Evolutionary conservation across 2,888 invertebrate genomes (phyloP).

Genomic region (Crioceris asparagi): DNA sequence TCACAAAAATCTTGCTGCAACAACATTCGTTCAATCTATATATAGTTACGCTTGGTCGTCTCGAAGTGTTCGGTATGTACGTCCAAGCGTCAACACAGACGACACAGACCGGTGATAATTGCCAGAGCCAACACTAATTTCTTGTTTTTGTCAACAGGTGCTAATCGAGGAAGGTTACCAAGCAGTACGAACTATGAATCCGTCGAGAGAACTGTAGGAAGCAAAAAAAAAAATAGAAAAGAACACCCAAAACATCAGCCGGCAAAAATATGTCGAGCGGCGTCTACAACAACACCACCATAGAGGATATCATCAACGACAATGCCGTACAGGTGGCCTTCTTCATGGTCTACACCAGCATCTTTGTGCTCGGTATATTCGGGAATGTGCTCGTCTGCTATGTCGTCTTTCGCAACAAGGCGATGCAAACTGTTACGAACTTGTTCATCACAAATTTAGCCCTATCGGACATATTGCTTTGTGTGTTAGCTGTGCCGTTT

Average conservation of each 20-base stretch:
- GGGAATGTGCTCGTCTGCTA: conserved; percentile 89
- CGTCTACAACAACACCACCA: conserved; percentile 5
- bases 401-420: conserved; percentile 65
- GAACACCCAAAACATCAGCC: too few species aligned
- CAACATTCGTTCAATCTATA: too few species aligned
- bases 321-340: conserved; percentile 62
- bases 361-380: conserved; percentile 80
- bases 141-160: conserved; percentile 17
- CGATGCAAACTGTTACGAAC: conserved; percentile 98
- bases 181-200: neutral
- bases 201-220: conserved; percentile 1
- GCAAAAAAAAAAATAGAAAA: too few species aligned
- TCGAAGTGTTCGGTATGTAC: too few species aligned
- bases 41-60: too few species aligned
- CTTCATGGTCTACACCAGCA: conserved; percentile 66
- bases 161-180: conserved; percentile 9
- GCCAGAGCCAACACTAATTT: conserved; percentile 15
- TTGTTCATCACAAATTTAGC: conserved; percentile 95
- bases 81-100: too few species aligned
- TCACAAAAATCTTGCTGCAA: too few species aligned
- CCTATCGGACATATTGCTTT: conserved; percentile 86
- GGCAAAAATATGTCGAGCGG: too few species aligned
- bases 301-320: conserved; percentile 45
- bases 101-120: too few species aligned
- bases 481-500: conserved; percentile 89